Base-by-base conservation (phyloP, 2,888 invertebrate species). In the Rhagophthalmus giganteus region DNA sequence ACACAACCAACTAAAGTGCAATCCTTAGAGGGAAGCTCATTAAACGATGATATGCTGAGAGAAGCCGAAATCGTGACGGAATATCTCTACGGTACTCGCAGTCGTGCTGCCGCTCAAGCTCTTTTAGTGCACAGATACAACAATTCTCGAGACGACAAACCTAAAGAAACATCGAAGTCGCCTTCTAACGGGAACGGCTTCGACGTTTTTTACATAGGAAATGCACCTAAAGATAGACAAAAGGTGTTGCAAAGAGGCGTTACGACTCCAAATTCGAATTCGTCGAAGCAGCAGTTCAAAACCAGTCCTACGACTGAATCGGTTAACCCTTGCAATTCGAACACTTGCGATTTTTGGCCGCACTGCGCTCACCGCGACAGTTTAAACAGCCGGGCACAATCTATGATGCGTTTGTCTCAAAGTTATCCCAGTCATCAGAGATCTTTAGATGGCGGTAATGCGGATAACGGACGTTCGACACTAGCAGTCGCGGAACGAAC, bases 291-390 rank as follows among this genome's bases (percentile, higher is more conserved):
- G 7, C 39, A 67, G 64, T 38, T 67, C 65, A 38, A 47, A 35
- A 48, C 59, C 6, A 57, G 48, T 40, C 56, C 55, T 24, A 56
- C 49, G 32, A 64, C 70, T 6, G 73, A 72, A 37, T 60, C 70
- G 6, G 72, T 69, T 35, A 64, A 71, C 39, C 73, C 76, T 24
- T 81, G 80, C 66, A 79, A 75, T 61, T 76, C 78, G 37, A 78
- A 76, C 53, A 78, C 79, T 7, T 83, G 83, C 64, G 81, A 82
- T 60, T 84, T 81, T 71, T 84, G 84, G 84, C 83, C 84, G 9
- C 79, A 79, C 46, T 79, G 80, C 60, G 75, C 77, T 0, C 79
- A 79, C 55, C 69, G 78, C 11, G 77, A 78, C 26, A 70, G 67
- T 11, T 50, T 67, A 31, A 66, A 60, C 35, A 64, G 61, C 28